phyloP scores from a whole-genome alignment of 2,113 vertebrate genomes.

The Diadophis punctatus region DNA sequence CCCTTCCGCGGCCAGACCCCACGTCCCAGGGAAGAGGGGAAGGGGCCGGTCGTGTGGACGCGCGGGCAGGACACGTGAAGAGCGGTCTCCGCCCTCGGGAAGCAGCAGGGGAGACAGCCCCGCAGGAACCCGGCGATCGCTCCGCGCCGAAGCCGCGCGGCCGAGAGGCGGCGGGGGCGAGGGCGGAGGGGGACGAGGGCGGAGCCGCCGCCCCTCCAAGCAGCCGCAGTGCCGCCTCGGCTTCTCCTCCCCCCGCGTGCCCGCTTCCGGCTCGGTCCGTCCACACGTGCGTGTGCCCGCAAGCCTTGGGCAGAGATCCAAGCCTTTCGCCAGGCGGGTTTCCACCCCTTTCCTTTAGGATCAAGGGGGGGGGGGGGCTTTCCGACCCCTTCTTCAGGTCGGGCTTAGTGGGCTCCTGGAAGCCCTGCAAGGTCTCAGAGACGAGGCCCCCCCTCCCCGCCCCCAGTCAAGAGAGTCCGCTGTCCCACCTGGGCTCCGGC shows the following conservation, averaged over 20 bases:
- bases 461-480: neutral
- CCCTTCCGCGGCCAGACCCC: neutral
- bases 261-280: neutral
- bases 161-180: neutral
- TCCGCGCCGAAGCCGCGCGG: neutral
- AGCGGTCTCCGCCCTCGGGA: neutral
- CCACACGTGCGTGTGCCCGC: neutral
- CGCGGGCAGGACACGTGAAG: neutral
- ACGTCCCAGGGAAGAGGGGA: constrained; percentile 28
- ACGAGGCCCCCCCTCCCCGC: neutral
- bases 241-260: neutral
- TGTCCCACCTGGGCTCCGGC: neutral
- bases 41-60: constrained; percentile 9
- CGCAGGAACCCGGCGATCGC: neutral
- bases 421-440: neutral
- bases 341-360: neutral
- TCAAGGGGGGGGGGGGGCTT: neutral
- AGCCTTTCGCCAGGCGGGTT: no score
- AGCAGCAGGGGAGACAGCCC: neutral
- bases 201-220: neutral
- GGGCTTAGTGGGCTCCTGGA: neutral
- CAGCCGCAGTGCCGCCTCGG: neutral
- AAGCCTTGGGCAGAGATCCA: neutral
- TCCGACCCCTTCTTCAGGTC: neutral
- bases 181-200: neutral